Base-by-base conservation (phyloP, 30 jellyfish, hydroid and myxozoan genomes). In the Euphysa ruthae region DNA sequence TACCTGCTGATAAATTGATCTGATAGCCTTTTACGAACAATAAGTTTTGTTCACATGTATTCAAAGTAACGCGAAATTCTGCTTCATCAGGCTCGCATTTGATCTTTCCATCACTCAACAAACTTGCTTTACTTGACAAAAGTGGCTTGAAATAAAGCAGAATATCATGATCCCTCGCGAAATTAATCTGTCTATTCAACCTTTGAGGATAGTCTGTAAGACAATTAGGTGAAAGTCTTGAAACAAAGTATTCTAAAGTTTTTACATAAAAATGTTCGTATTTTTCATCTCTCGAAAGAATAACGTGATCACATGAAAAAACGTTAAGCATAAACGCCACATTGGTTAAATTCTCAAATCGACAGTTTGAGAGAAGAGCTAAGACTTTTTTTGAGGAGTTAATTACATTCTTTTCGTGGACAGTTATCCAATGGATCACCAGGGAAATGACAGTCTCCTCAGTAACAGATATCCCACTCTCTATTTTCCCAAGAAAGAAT, bases 11-110 rank as follows among this genome's bases (percentile, higher is more conserved):
- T 4, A 68, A 49, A 54, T 43, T 30, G 14, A 68, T 25, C 32
- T 68, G 80, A 29, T 68, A 68, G 46, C 80, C 80, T n/a, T 68
- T 57, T 16, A 68, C 80, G 24, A 68, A 68, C 38, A 51, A 4
- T 3, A 16, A 26, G 29, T 68, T 68, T 4, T 44, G 71, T 10
- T 68, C 24, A 32, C 16, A 14, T 3, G 80, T 68, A 2, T 19
- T 23, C 8, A 61, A 25, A 26, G 29, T 32, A 1, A 26, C 14
- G 23, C 19, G 50, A 14, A 63, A 42, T 3, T 46, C 6, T n/a
- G 60, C 6, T 14, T 5, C 22, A 6, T 68, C 80, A 22, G 4
- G 32, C 15, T 23, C 27, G n/a, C 27, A 18, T 26, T 68, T 69
- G 16, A 12, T 21, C 26, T 68, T 49, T 32, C 28, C 25, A 0